Evolutionary conservation across 2,113 vertebrate species (phyloP), one percentile per base, ranked within the genome.

Genomic region (Donacobius atricapilla): DNA sequence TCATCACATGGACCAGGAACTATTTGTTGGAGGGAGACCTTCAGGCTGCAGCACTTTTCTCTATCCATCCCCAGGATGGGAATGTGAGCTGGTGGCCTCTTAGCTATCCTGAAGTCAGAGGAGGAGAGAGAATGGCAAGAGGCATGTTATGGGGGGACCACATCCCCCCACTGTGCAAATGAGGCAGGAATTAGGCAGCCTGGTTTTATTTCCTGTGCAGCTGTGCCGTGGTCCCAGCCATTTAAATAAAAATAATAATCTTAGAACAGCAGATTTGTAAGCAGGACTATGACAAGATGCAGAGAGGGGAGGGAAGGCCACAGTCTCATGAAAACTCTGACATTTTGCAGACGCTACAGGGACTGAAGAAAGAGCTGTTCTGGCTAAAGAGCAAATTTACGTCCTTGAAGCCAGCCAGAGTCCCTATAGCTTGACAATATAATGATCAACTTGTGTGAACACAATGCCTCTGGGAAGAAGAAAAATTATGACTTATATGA

Each of bases 151-250:
- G 51, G 77, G 87, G 83, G 60, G 53, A 78, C 44, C 0, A 2
- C 9, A n/a, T 75, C 30, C 57, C 60, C 80, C 39, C 0, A 1
- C 45, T 57, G 83, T 87, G 86, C 56, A 87, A 66, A 89, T 27
- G 56, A 76, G 45, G 69, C 83, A 64, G 60, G 85, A 96, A 61
- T 25, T 66, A 83, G 48, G 73, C 9, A 13, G 76, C 87, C 75
- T 93, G 84, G 53, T 78, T 94, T 91, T 97, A 93, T 92, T 94
- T 96, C 94, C 90, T 95, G 90, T 94, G 90, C 94, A 97, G 97
- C 95, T 96, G 96, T 16, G 12, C 60, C 0, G 10, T 90, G 69
- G 94, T 88, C 69, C 69, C 0, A 2, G 81, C 14, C 33, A 69
- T 95, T 94, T 88, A 71, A 95, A 85, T 91, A 86, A 89, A 94